Conservation (phyloP, 2,797 vertebrate genomes). For the Liasis olivaceus region DNA sequence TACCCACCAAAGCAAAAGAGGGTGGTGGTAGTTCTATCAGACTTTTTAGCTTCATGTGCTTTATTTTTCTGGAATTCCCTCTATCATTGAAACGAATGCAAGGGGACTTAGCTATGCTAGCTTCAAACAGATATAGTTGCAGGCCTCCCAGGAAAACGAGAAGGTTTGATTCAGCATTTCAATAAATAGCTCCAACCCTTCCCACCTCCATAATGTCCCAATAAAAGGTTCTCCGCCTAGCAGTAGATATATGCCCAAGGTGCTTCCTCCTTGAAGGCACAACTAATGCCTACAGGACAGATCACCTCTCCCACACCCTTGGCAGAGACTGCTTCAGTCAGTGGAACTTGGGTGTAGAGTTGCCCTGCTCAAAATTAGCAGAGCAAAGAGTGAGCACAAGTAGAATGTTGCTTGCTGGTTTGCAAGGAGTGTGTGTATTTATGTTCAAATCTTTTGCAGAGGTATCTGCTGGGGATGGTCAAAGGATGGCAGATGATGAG, state of each 20-base stretch:
- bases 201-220: too few relatives aligned
- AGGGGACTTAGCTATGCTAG: not conserved
- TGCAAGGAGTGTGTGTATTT: not conserved
- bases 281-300: not conserved
- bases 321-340: not conserved
- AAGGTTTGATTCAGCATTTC: not conserved
- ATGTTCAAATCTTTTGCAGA: not conserved
- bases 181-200: too few relatives aligned
- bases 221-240: too few relatives aligned
- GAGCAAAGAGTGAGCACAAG: not conserved
- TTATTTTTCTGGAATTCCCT: not conserved
- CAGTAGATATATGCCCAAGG: too few relatives aligned
- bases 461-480: not conserved
- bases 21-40: not conserved
- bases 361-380: not conserved
- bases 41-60: not conserved
- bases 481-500: too few relatives aligned
- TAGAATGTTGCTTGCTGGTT: not conserved
- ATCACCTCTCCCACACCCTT: not conserved
- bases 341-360: not conserved
- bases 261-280: not conserved
- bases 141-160: not conserved
- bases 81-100: not conserved
- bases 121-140: not conserved
- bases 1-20: not conserved